These are phyloP conservation scores for Syrphus vitripennis DNA, from an alignment of 2,888 invertebrate genomes.

Conservation along the genomic window DNA sequence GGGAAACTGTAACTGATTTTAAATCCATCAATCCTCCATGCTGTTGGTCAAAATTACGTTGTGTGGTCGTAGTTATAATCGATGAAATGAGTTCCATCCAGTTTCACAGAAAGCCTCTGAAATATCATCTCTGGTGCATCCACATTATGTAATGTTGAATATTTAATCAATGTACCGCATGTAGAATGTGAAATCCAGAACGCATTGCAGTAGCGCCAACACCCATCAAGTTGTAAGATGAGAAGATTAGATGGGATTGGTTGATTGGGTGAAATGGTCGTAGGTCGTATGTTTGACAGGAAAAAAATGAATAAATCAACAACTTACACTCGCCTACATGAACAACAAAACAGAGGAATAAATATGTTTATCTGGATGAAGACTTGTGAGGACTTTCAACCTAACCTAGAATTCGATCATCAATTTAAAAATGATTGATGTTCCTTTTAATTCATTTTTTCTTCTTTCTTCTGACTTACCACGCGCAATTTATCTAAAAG, in stretches of 20 bases:
- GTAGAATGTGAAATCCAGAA: not conserved
- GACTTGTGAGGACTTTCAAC: not conserved
- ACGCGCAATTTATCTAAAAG: not conserved
- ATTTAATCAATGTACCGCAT: too few species aligned
- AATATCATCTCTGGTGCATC: not conserved
- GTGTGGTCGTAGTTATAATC: too few species aligned
- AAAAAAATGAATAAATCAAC: not conserved
- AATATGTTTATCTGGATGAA: not conserved
- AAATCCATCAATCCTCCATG: too few species aligned
- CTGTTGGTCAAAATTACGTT: too few species aligned
- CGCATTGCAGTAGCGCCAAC: not conserved
- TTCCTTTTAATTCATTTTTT: not conserved
- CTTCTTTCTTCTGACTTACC: not conserved
- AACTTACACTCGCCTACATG: not conserved
- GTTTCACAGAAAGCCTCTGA: not conserved
- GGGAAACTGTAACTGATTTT: too few species aligned
- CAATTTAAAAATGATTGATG: conserved; percentile 5
- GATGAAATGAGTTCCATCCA: too few species aligned
- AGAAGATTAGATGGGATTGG: not conserved
- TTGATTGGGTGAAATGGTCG: not conserved
- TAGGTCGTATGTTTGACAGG: not conserved
- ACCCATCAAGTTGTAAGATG: not conserved
- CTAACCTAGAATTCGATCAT: not conserved
- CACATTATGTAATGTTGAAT: not conserved
- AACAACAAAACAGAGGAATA: not conserved